A percentile compares a stretch with the other conserved stretches of the same genome.
Evolutionary conservation across 1,140 invertebrate genomes (phyloP).

Genomic region (Rhagoletis zephyria): DNA sequence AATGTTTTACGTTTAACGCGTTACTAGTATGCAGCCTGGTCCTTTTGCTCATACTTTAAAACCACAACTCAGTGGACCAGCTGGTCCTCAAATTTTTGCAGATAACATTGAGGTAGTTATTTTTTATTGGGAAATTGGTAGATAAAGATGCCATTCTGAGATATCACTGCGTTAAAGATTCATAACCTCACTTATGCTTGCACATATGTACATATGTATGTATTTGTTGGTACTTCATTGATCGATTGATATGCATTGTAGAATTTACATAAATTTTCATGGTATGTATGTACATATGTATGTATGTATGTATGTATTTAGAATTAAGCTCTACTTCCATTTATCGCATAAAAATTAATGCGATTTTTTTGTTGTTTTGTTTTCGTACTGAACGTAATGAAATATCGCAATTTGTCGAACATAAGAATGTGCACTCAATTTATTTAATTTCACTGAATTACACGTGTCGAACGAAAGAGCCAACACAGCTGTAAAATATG

Average conservation of each 20-base stretch:
- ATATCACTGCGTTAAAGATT: not conserved
- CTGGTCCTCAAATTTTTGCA: too few species aligned
- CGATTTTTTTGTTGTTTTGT: too few species aligned
- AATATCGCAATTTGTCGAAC: too few species aligned
- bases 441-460: not conserved
- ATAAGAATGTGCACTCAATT: not conserved
- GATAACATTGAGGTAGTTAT: not conserved
- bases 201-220: not conserved
- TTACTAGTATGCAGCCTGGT: too few species aligned
- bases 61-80: too few species aligned
- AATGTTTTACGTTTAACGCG: too few species aligned
- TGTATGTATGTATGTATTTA: too few species aligned
- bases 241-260: not conserved
- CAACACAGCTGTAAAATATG: not conserved
- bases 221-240: not conserved
- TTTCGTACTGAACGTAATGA: too few species aligned
- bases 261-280: not conserved
- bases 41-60: too few species aligned
- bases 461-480: not conserved
- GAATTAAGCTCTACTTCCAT: too few species aligned
- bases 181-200: not conserved
- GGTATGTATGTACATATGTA: too few species aligned
- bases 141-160: conserved; percentile 23
- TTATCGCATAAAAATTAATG: too few species aligned
- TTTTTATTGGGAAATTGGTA: not conserved